Evolutionary conservation across 2,888 invertebrate genomes (phyloP).

Genomic region (Hypolimnas misippus): DNA sequence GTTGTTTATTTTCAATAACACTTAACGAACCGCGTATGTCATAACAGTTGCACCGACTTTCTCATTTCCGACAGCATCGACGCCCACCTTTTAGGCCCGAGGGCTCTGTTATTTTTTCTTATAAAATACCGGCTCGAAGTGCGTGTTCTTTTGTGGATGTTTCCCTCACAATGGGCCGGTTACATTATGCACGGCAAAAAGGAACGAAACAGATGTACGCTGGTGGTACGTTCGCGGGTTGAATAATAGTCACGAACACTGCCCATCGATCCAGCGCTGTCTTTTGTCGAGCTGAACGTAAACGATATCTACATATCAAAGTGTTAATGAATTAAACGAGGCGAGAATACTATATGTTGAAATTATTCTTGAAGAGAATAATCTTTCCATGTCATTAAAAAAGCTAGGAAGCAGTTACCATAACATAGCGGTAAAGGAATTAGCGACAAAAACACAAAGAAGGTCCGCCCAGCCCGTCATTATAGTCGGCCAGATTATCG

Average conservation of each 20-base stretch:
- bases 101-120: slow-evolving; percentile 77
- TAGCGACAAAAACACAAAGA: slow-evolving; percentile 58
- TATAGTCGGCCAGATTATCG: slow-evolving; percentile 44
- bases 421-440: slow-evolving; percentile 70
- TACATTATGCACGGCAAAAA: slow-evolving; percentile 80
- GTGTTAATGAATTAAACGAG: background rate
- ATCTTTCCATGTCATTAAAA: slow-evolving; percentile 47
- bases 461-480: slow-evolving; percentile 56
- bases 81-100: slow-evolving; percentile 75
- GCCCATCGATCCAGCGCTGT: slow-evolving; percentile 71
- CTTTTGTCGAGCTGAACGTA: slow-evolving; percentile 58
- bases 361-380: background rate
- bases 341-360: background rate
- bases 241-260: slow-evolving; percentile 77
- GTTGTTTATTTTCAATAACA: slow-evolving; percentile 74
- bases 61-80: slow-evolving; percentile 74
- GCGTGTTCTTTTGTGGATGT: slow-evolving; percentile 80
- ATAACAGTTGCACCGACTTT: slow-evolving; percentile 81
- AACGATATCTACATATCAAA: slow-evolving; percentile 17
- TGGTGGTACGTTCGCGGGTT: slow-evolving; percentile 68
- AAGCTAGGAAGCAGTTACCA: slow-evolving; percentile 68
- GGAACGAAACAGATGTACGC: slow-evolving; percentile 81
- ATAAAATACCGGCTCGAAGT: slow-evolving; percentile 70
- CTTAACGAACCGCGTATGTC: slow-evolving; percentile 77
- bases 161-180: slow-evolving; percentile 76